A percentile compares a stretch with the other conserved stretches of the same genome.
Evolutionary conservation across 2,113 vertebrate species (phyloP).

Genomic region (Spizaetus ornatus): DNA sequence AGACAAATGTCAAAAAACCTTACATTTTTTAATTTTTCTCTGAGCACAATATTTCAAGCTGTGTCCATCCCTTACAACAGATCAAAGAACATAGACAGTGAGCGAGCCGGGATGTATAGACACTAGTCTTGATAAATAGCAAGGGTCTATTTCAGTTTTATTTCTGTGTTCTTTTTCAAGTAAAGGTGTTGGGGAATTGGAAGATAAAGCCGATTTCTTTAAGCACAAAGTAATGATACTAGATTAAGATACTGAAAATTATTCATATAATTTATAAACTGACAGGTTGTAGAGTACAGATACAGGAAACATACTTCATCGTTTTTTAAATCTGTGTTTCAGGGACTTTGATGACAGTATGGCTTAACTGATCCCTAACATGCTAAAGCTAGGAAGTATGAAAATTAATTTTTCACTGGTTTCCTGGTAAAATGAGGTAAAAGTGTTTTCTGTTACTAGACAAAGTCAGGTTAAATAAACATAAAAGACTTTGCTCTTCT

Average conservation of each 20-base stretch:
- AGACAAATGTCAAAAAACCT: rapidly evolving
- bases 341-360: not conserved
- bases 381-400: not conserved
- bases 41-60: not conserved
- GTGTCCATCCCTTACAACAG: not conserved
- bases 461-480: not conserved
- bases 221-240: not conserved
- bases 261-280: not conserved
- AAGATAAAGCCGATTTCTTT: not conserved
- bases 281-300: not conserved
- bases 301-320: not conserved
- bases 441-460: not conserved
- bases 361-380: not conserved
- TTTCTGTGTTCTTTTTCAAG: not conserved
- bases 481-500: not conserved
- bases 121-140: not conserved
- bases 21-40: not conserved
- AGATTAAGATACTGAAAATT: not conserved
- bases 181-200: not conserved
- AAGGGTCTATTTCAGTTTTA: not conserved
- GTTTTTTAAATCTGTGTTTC: not conserved
- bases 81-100: not conserved
- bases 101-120: not conserved
- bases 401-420: not conserved
- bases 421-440: not conserved